Percentiles rank a stretch among this genome's conserved stretches.
Conservation (phyloP, 1,140 invertebrate species). For the Microplitis mediator region DNA sequence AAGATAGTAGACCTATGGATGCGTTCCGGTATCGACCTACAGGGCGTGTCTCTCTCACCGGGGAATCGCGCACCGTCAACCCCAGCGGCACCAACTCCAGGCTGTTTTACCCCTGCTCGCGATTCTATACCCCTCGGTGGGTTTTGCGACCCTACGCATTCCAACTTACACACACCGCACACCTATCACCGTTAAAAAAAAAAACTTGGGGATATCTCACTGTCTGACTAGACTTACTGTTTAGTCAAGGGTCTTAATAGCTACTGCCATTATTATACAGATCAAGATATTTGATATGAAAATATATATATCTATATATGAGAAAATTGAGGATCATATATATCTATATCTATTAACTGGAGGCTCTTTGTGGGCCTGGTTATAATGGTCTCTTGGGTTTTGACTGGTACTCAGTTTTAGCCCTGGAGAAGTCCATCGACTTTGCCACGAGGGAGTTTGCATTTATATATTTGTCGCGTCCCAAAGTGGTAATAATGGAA, state of each 20-base stretch:
- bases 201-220: too few relatives aligned
- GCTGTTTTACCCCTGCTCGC: background rate
- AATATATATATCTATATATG: too few relatives aligned
- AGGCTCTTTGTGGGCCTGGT: background rate
- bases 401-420: background rate
- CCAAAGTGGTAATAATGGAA: conserved; percentile 29
- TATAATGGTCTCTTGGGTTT: background rate
- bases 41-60: conserved; percentile 48
- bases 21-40: conserved; percentile 50
- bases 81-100: conserved; percentile 14
- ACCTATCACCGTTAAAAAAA: too few relatives aligned
- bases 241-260: background rate
- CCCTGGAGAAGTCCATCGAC: conserved; percentile 6
- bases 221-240: background rate
- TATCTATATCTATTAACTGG: too few relatives aligned
- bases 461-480: conserved; percentile 27
- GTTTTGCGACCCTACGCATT: background rate
- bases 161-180: background rate
- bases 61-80: conserved; percentile 47
- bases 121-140: background rate
- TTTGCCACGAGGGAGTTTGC: background rate
- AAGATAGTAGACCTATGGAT: conserved; percentile 31
- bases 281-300: too few relatives aligned
- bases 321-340: too few relatives aligned
- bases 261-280: too few relatives aligned